Evolutionary conservation across 2,797 vertebrate species (phyloP).

Genomic region (Alcedo quadribrachys): DNA sequence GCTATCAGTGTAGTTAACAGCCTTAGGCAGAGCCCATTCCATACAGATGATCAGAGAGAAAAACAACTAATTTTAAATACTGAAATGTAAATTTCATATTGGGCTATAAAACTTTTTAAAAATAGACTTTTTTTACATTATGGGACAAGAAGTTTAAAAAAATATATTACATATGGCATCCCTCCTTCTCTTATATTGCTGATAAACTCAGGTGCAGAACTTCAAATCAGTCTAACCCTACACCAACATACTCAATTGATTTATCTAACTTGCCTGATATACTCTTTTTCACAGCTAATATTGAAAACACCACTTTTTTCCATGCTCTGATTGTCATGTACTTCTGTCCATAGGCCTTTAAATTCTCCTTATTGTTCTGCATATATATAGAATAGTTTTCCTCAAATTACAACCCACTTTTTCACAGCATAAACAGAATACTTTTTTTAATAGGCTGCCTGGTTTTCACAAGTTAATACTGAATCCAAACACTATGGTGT

Average conservation of each 20-base stretch:
- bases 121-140: not conserved
- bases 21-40: not conserved
- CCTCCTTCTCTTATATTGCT: not conserved
- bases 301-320: not conserved
- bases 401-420: not conserved
- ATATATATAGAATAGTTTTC: not conserved
- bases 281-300: not conserved
- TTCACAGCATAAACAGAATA: not conserved
- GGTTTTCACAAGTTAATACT: not conserved
- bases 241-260: not conserved
- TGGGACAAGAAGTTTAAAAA: not conserved
- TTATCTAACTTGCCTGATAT: not conserved
- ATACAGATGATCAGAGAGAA: accelerated
- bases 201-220: not conserved
- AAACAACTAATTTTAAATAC: not conserved
- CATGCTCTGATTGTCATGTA: not conserved
- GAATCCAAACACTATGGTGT: not conserved
- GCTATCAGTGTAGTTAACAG: not conserved
- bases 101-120: not conserved
- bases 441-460: not conserved
- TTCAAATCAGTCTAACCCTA: not conserved
- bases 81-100: not conserved
- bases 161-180: not conserved
- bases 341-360: not conserved
- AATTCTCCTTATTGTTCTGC: not conserved